Percentiles rank a stretch among this genome's conserved stretches.
Evolutionary conservation across 2,888 invertebrate species (phyloP).

Genomic region (Gisinianus flammeolus): DNA sequence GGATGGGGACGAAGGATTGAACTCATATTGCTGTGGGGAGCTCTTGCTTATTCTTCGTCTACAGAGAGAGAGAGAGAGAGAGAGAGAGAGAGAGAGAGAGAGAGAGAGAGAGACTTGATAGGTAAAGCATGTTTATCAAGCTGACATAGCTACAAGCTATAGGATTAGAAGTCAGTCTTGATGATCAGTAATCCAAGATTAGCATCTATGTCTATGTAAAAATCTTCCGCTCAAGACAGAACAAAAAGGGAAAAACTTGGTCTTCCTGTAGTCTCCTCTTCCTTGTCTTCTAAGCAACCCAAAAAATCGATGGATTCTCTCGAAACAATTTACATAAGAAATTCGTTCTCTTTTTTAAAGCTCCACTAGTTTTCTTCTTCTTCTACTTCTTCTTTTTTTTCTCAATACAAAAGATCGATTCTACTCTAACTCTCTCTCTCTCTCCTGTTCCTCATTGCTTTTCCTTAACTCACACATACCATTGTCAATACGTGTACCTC

Average conservation of each 20-base stretch:
- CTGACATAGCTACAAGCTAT: constrained; percentile 39
- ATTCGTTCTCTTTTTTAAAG: constrained; percentile 56
- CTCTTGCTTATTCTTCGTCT: neutral
- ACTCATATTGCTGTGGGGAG: no score
- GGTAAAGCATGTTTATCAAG: constrained; percentile 35
- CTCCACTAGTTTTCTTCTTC: constrained; percentile 45
- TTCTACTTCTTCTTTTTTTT: constrained; percentile 37
- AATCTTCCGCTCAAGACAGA: constrained; percentile 30
- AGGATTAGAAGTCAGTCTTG: constrained; percentile 45
- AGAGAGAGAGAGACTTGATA: neutral
- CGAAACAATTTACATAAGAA: constrained; percentile 59
- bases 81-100: neutral
- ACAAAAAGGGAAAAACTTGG: constrained; percentile 39
- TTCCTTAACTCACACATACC: neutral
- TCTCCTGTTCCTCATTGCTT: constrained; percentile 32
- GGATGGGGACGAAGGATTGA: no score
- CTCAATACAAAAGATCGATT: constrained; percentile 46
- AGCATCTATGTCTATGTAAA: constrained; percentile 45
- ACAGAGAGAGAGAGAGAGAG: neutral
- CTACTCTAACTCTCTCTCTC: constrained; percentile 18
- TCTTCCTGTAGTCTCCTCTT: constrained; percentile 39
- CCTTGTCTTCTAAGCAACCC: constrained; percentile 44
- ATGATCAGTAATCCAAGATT: constrained; percentile 47
- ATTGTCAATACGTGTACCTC: neutral
- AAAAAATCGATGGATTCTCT: constrained; percentile 58